Conservation (phyloP, 1,140 invertebrate species). For the Diabrotica undecimpunctata region DNA sequence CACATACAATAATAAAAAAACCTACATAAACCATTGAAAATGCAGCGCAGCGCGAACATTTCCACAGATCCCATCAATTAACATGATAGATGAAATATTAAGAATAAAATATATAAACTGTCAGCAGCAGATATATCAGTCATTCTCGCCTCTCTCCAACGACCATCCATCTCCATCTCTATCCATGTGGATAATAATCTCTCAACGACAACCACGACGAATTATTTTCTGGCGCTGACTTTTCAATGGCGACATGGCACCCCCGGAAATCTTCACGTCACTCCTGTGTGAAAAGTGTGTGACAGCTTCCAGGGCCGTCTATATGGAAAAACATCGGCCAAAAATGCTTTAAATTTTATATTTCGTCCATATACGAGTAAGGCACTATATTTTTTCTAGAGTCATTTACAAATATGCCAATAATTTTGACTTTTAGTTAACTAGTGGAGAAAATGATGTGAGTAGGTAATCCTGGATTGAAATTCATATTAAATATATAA, state of each 20-base stretch:
- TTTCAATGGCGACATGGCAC: not conserved
- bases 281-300: not conserved
- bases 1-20: too few relatives aligned
- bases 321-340: too few relatives aligned
- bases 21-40: too few relatives aligned
- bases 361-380: too few relatives aligned
- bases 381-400: too few relatives aligned
- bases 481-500: too few relatives aligned
- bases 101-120: conserved; percentile 3
- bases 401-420: too few relatives aligned
- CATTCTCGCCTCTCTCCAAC: not conserved
- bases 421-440: too few relatives aligned
- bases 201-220: not conserved
- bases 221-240: not conserved
- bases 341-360: too few relatives aligned
- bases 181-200: conserved; percentile 2
- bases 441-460: too few relatives aligned
- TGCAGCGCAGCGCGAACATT: not conserved
- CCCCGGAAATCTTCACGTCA: not conserved
- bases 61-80: not conserved
- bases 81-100: not conserved
- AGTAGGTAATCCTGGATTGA: too few relatives aligned
- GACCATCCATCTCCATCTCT: not conserved
- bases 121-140: not conserved
- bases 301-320: too few relatives aligned